phyloP scores from a whole-genome alignment of 2,888 invertebrate genomes.

The Drosophila affinis region DNA sequence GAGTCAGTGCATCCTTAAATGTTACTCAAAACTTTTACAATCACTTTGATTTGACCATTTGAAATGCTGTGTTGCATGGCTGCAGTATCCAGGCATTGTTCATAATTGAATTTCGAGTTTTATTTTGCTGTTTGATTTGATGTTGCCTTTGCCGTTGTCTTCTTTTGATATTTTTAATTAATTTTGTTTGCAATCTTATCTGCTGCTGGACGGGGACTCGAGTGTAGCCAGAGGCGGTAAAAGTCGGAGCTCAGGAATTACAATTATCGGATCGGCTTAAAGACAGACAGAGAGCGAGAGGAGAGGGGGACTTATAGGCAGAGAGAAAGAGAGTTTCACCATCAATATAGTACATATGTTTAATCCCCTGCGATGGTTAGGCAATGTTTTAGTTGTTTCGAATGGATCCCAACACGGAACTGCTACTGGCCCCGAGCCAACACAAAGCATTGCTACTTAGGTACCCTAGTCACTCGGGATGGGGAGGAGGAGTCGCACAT shows the following conservation, averaged over 20 bases:
- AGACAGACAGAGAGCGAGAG: background rate
- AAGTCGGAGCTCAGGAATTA: slow-evolving; percentile 45
- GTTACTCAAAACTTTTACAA: slow-evolving; percentile 9
- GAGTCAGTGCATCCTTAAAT: background rate
- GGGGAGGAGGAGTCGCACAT: background rate
- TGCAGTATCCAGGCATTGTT: slow-evolving; percentile 24
- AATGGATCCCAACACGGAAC: slow-evolving; percentile 31
- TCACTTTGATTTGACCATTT: slow-evolving; percentile 26
- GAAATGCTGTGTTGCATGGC: slow-evolving; percentile 23
- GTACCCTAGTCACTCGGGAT: slow-evolving; percentile 11
- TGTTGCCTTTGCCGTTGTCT: slow-evolving; percentile 8
- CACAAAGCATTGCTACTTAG: background rate
- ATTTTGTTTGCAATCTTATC: slow-evolving; percentile 29
- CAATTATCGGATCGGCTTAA: slow-evolving; percentile 47
- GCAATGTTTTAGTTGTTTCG: slow-evolving; percentile 19
- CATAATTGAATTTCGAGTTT: slow-evolving; percentile 46
- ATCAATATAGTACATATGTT: background rate
- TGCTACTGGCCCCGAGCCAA: background rate
- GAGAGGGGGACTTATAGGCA: background rate
- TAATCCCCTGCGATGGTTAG: slow-evolving; percentile 19
- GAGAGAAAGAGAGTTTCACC: slow-evolving; percentile 22
- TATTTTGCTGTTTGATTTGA: slow-evolving; percentile 19
- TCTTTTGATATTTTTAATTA: slow-evolving; percentile 50
- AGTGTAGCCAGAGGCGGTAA: slow-evolving; percentile 50
- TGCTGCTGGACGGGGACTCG: slow-evolving; percentile 13